These are phyloP conservation scores for Drosophila erecta DNA, from an alignment of 1,140 invertebrate genomes.

Conservation along the genomic window DNA sequence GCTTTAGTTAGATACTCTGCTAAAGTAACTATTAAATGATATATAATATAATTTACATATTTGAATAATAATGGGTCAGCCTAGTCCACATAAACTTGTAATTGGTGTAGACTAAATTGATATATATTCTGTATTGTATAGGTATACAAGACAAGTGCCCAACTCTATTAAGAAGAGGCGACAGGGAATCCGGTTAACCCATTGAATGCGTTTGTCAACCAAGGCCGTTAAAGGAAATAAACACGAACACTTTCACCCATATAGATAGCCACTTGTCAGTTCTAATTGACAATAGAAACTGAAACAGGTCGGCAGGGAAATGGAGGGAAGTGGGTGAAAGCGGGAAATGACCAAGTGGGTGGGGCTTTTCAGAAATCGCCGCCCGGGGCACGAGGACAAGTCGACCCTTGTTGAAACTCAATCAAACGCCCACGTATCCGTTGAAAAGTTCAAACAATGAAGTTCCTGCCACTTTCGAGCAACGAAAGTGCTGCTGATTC, in stretches of 20 bases:
- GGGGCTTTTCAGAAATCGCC: constrained; percentile 16
- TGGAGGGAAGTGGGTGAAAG: not conserved
- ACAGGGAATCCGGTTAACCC: constrained; percentile 8
- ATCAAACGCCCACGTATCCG: constrained; percentile 68
- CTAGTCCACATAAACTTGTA: no score
- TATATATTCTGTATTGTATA: no score
- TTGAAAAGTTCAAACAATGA: constrained; percentile 80
- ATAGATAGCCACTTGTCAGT: constrained; percentile 53
- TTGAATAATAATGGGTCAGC: no score
- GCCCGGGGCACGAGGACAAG: constrained; percentile 18
- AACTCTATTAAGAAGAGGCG: not conserved
- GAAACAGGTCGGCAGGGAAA: constrained; percentile 11
- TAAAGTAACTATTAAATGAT: no score
- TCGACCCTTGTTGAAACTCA: constrained; percentile 59
- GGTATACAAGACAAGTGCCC: not conserved
- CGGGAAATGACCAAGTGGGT: constrained; percentile 13
- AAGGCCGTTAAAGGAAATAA: constrained; percentile 38
- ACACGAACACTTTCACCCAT: constrained; percentile 41
- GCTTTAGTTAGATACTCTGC: not conserved
- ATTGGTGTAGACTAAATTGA: no score
- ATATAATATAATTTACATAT: no score
- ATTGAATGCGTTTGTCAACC: constrained; percentile 33
- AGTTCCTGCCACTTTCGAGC: constrained; percentile 46
- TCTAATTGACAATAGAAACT: constrained; percentile 58
- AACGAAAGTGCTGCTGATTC: constrained; percentile 32